Conservation (phyloP, 2,888 invertebrate species). For the Coleophora deauratella region DNA sequence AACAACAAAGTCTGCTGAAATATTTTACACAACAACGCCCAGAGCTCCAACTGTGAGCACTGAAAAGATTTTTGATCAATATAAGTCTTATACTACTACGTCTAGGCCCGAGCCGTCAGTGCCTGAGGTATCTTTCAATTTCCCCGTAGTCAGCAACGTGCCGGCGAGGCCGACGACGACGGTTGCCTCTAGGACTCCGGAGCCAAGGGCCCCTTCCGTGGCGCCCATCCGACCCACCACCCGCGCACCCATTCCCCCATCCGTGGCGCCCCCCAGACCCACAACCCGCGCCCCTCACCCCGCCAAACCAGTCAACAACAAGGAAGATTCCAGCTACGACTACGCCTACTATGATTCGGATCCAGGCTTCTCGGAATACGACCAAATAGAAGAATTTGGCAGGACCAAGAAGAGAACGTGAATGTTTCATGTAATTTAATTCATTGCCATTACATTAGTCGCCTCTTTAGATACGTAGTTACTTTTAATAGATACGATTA, state of each 20-base stretch:
- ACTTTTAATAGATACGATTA: slow-evolving; percentile 5
- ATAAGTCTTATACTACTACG: slow-evolving; percentile 60
- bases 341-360: slow-evolving; percentile 89
- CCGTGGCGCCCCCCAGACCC: slow-evolving; percentile 19
- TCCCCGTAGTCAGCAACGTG: slow-evolving; percentile 23
- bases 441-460: slow-evolving; percentile 66
- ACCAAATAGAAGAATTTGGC: slow-evolving; percentile 77
- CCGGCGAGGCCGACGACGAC: slow-evolving; percentile 34
- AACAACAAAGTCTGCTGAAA: slow-evolving; percentile 37
- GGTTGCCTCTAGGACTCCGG: slow-evolving; percentile 28
- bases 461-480: slow-evolving; percentile 47
- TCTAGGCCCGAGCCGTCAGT: slow-evolving; percentile 43
- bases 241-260: slow-evolving; percentile 10
- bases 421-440: slow-evolving; percentile 26
- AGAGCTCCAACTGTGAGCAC: slow-evolving; percentile 37
- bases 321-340: slow-evolving; percentile 84
- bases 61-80: slow-evolving; percentile 53
- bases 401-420: slow-evolving; percentile 70
- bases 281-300: slow-evolving; percentile 25
- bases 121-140: slow-evolving; percentile 23
- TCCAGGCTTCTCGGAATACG: slow-evolving; percentile 73
- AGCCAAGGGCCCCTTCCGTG: slow-evolving; percentile 31
- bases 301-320: slow-evolving; percentile 31
- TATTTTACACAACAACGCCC: slow-evolving; percentile 41
- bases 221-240: slow-evolving; percentile 23